These are phyloP conservation scores for Monoplex corrugatus DNA, from an alignment of 2,888 invertebrate species.

Conservation along the genomic window DNA sequence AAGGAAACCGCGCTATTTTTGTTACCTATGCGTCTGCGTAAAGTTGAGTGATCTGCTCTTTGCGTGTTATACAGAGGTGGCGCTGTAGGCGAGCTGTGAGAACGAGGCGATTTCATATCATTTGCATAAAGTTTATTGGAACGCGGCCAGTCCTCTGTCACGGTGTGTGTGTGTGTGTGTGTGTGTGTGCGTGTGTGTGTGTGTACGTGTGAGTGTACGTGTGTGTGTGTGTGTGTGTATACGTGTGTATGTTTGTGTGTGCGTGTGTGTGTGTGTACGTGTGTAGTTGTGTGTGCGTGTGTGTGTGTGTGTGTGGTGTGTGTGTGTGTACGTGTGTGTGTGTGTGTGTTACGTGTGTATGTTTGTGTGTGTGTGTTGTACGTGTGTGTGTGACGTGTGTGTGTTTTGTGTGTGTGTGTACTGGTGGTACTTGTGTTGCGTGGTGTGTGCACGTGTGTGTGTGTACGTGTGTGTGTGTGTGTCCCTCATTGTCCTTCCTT, in stretches of 20 bases:
- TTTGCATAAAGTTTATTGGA: slow-evolving; percentile 33
- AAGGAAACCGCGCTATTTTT: not conserved
- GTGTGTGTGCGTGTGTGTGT: not conserved
- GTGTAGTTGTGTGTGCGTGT: not conserved
- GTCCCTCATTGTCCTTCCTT: too few species aligned
- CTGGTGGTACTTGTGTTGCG: not conserved
- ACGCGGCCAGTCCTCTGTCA: not conserved
- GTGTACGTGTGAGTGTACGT: not conserved
- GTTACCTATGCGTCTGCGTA: not conserved
- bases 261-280: not conserved
- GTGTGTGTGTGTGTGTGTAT: slow-evolving; percentile 2
- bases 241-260: not conserved
- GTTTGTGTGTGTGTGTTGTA: not conserved
- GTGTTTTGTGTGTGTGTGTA: not conserved
- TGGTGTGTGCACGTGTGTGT: not conserved
- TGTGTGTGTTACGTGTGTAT: not conserved
- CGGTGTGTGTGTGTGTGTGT: not conserved
- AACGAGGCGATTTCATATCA: slow-evolving; percentile 40
- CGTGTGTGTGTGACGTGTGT: not conserved
- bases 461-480: slow-evolving; percentile 2
- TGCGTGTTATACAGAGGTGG: slow-evolving; percentile 9
- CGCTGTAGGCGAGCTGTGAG: not conserved
- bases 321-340: not conserved
- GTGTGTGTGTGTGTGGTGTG: not conserved
- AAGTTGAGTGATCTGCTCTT: slow-evolving; percentile 34